phyloP scores from a whole-genome alignment of 2,113 vertebrate genomes.

The Xenus cinereus region DNA sequence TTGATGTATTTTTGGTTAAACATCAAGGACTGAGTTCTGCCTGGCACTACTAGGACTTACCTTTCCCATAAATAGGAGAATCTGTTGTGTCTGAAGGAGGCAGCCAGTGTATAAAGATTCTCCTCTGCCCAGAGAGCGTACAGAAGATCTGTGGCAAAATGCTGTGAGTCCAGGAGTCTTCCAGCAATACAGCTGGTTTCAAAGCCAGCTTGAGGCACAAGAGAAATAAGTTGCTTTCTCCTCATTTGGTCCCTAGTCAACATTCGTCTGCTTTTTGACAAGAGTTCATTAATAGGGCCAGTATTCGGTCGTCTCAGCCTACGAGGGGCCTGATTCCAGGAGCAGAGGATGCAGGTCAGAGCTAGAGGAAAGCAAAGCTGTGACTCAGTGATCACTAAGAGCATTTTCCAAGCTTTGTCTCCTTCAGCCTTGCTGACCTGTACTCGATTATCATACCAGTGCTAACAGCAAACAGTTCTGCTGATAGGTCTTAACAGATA shows the following conservation, averaged over 20 bases:
- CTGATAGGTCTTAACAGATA: neutral
- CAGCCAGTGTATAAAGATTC: neutral
- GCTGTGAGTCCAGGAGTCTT: neutral
- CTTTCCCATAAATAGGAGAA: neutral
- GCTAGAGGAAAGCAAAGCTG: neutral
- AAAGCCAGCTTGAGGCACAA: neutral
- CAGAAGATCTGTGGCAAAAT: neutral
- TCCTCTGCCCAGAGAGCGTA: neutral
- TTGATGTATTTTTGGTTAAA: neutral
- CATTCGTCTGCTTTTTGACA: neutral
- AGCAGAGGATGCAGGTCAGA: neutral
- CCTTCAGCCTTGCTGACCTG: neutral
- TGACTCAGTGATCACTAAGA: neutral
- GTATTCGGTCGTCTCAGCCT: neutral
- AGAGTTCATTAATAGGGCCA: neutral
- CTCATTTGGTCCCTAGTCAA: neutral
- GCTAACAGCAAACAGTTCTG: neutral
- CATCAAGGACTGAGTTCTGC: neutral
- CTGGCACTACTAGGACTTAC: neutral
- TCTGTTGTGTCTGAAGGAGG: neutral
- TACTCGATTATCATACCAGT: neutral
- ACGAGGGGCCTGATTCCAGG: neutral
- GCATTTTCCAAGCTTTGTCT: neutral
- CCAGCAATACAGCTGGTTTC: neutral
- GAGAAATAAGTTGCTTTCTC: neutral